These are phyloP conservation scores for Anabacerthia variegaticeps DNA, from an alignment of 2,797 vertebrate genomes.

Conservation along the genomic window DNA sequence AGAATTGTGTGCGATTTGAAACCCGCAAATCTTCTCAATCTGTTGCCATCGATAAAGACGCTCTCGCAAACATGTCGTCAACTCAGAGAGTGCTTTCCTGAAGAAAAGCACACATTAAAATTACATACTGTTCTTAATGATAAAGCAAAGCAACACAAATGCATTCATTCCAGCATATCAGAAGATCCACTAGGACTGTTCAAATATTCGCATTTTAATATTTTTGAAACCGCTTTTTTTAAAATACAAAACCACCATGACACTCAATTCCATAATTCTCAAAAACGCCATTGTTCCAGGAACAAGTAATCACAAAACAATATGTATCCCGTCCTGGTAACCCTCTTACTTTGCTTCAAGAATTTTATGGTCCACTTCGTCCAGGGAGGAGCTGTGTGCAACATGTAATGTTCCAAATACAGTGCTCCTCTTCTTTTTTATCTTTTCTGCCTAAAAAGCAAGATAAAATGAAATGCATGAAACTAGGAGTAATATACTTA, in stretches of 20 bases:
- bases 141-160: neutral
- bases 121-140: neutral
- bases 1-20: constrained; percentile 94
- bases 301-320: neutral
- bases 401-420: constrained; percentile 96
- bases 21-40: constrained; percentile 96
- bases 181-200: neutral
- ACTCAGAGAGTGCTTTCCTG: constrained; percentile 94
- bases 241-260: neutral
- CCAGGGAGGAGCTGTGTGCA: constrained; percentile 95
- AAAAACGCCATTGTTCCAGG: neutral
- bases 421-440: constrained; percentile 95
- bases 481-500: neutral
- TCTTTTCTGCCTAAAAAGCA: constrained; percentile 91
- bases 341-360: constrained; percentile 94
- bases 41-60: constrained; percentile 98
- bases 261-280: neutral
- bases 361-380: constrained; percentile 99
- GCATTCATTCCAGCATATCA: neutral
- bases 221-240: neutral
- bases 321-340: neutral
- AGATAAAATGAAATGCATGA: neutral
- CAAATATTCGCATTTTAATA: neutral
- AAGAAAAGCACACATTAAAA: neutral
- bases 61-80: constrained; percentile 94